phyloP scores from a whole-genome alignment of 2,113 vertebrate species.

The Herpailurus yagouaroundi region DNA sequence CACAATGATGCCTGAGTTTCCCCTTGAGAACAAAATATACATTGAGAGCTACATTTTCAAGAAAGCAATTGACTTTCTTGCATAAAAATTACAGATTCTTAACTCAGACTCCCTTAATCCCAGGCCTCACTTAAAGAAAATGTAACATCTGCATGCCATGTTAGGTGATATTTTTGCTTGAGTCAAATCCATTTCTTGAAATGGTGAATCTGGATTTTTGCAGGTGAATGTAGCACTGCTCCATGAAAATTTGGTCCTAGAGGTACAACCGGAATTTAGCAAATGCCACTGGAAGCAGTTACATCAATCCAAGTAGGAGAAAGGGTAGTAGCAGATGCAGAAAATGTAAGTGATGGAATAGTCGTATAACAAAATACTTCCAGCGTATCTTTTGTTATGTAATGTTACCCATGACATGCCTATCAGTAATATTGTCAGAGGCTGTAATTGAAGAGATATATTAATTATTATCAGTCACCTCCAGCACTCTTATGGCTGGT shows the following conservation, averaged over 20 bases:
- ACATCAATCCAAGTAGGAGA: background rate
- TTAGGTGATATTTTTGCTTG: conserved; percentile 31
- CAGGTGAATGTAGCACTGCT: background rate
- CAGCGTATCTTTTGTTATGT: conserved; percentile 71
- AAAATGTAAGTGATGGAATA: conserved; percentile 56
- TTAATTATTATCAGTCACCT: conserved; percentile 79
- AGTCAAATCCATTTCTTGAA: conserved; percentile 21
- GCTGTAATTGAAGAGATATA: conserved; percentile 75
- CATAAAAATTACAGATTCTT: conserved; percentile 50
- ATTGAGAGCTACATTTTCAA: conserved; percentile 59
- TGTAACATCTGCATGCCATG: background rate
- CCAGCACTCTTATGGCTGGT: conserved; percentile 52
- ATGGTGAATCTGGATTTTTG: background rate
- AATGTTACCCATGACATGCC: conserved; percentile 56
- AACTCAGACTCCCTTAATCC: conserved; percentile 34
- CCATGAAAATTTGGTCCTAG: background rate
- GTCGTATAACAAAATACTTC: conserved; percentile 72
- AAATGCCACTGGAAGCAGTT: conserved; percentile 46
- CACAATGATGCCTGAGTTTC: conserved; percentile 63
- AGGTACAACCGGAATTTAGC: conserved; percentile 7
- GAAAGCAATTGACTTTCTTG: conserved; percentile 54
- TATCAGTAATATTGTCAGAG: conserved; percentile 71
- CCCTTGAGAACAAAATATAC: conserved; percentile 63
- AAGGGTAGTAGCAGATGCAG: background rate
- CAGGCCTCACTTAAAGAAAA: background rate